Evolutionary conservation across 2,888 invertebrate genomes (phyloP), one percentile per base, ranked within the genome.

Genomic region (Drosophila sordidula): DNA sequence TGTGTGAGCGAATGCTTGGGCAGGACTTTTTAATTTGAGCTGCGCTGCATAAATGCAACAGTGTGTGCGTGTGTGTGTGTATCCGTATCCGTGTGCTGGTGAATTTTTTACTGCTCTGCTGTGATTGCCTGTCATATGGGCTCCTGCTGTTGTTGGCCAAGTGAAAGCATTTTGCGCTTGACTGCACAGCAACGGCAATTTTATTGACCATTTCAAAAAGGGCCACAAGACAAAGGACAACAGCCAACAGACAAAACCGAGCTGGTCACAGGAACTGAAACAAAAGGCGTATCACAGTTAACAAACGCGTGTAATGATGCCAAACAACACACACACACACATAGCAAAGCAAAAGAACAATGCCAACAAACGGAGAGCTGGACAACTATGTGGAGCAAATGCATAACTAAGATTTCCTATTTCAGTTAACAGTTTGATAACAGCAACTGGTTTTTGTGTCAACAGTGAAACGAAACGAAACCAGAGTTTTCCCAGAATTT

Each of bases 381-480:
- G 29, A 51, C 50, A 66, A 87, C 62, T 52, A 70, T 71, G 46
- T 70, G 70, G 58, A 55, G 69, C 80, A 70, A 68, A 70, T 67
- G 84, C 80, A 88, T 82, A 86, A 83, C 80, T 73, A 88, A 88
- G 87, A 88, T 88, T 86, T 88, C 72, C 84, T 86, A 80, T 86
- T 88, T 77, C 75, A 86, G 86, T 85, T 88, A 85, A 82, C 82
- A 87, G 85, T 87, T 84, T 84, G 76, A 84, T 79, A 76, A 72
- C 63, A 73, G 65, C 71, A 82, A 87, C 82, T 76, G 70, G 81
- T 75, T 70, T 71, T 68, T 80, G 85, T 87, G 71, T 85, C 75
- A 87, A 70, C 87, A 67, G 32, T 38, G 49, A 25, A 68, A 59
- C 65, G 50, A 70, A 47, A 56, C 47, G 49, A 29, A 68, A 57